Conservation (phyloP, 2,797 vertebrate genomes). For the Botia almorhae region DNA sequence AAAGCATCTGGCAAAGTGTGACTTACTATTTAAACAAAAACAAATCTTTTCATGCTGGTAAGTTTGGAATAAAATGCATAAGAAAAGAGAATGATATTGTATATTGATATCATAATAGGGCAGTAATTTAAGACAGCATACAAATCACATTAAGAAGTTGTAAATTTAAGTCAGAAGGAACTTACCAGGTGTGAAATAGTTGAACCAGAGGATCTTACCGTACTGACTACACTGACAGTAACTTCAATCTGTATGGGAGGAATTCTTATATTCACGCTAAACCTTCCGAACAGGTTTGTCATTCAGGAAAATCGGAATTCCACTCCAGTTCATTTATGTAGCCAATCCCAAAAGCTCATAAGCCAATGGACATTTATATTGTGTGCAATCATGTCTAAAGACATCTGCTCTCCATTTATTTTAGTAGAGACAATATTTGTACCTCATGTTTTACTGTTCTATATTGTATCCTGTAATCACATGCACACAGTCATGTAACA, state of each 20-base stretch:
- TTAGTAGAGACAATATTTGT: background rate
- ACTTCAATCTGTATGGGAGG: background rate
- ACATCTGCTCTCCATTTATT: background rate
- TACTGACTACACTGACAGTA: background rate
- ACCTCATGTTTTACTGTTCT: background rate
- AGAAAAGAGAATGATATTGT: background rate
- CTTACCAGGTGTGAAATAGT: conserved; percentile 27
- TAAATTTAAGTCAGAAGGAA: conserved; percentile 7
- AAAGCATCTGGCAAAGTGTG: background rate
- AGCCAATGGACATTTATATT: background rate
- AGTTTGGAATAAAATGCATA: background rate
- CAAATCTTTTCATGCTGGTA: background rate
- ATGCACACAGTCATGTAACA: background rate
- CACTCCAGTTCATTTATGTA: background rate
- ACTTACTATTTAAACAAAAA: background rate
- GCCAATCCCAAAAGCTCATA: conserved; percentile 9
- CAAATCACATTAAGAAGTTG: background rate
- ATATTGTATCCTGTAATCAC: background rate
- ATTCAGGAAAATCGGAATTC: conserved; percentile 6
- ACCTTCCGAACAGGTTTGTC: conserved; percentile 67
- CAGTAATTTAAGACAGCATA: background rate
- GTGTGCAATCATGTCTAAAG: background rate
- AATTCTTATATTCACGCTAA: conserved; percentile 36
- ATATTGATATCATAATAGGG: background rate
- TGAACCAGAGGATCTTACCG: too few relatives aligned